These are phyloP conservation scores for Cephus sareptanus DNA, from an alignment of 2,888 invertebrate genomes.

Conservation along the genomic window DNA sequence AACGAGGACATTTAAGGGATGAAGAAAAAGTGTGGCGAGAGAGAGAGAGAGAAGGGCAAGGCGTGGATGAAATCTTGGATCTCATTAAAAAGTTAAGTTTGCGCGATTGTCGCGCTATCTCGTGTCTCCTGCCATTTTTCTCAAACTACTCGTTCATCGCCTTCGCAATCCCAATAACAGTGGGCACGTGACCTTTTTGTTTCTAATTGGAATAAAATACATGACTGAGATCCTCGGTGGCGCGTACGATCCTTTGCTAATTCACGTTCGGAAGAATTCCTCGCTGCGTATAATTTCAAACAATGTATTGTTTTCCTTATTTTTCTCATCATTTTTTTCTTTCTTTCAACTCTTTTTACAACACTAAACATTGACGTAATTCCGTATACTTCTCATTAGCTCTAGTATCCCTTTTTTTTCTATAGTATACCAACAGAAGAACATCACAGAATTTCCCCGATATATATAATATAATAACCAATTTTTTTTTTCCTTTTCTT, in stretches of 20 bases:
- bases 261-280: conserved; percentile 27
- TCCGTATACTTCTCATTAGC: conserved; percentile 60
- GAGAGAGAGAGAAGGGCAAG: background rate
- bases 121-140: background rate
- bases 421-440: conserved; percentile 60
- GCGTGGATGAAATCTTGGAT: background rate
- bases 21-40: background rate
- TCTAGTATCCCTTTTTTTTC: conserved; percentile 37
- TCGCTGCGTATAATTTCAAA: background rate
- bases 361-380: conserved; percentile 61
- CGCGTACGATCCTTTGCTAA: background rate
- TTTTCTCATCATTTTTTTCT: conserved; percentile 14
- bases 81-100: background rate
- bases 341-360: conserved; percentile 43
- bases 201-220: background rate
- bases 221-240: background rate
- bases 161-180: background rate
- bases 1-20: background rate
- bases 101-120: background rate
- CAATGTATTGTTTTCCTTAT: background rate
- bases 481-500: conserved; percentile 38
- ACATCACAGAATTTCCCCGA: conserved; percentile 66
- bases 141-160: background rate
- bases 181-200: background rate
- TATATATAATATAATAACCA: conserved; percentile 51